A percentile compares a stretch with the other conserved stretches of the same genome.
phyloP scores from a whole-genome alignment of 2,113 vertebrate species.

The Paramormyrops kingsleyae region DNA sequence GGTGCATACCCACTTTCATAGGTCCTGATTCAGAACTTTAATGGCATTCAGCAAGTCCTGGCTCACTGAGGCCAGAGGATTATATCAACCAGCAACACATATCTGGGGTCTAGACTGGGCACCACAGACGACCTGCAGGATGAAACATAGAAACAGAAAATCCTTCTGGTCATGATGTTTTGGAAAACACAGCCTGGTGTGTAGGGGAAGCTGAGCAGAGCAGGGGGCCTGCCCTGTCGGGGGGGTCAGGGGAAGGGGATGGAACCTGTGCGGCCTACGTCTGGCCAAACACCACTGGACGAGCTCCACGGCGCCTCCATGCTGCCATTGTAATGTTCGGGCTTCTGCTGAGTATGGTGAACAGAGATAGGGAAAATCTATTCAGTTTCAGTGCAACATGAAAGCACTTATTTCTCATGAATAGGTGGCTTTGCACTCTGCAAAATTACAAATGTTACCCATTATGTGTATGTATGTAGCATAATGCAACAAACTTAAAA shows the following conservation, averaged over 20 bases:
- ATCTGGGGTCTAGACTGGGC: conserved; percentile 91
- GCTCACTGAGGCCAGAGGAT: conserved; percentile 96
- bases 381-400: background rate
- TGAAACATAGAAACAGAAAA: conserved; percentile 13
- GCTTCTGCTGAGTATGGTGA: background rate
- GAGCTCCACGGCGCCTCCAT: background rate
- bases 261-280: background rate
- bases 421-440: background rate
- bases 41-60: conserved; percentile 95
- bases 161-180: conserved; percentile 26
- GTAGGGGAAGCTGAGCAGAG: background rate
- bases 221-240: background rate
- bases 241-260: background rate
- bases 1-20: conserved; percentile 53
- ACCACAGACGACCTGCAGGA: conserved; percentile 85
- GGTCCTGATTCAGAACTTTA: conserved; percentile 84
- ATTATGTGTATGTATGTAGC: background rate
- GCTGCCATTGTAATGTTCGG: background rate
- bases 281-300: background rate
- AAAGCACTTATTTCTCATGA: background rate
- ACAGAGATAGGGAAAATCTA: background rate
- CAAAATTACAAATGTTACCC: background rate
- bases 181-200: conserved; percentile 14
- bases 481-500: background rate
- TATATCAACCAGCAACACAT: conserved; percentile 92